Evolutionary conservation across 2,113 vertebrate species (phyloP).

Genomic region (Collichthys lucidus): DNA sequence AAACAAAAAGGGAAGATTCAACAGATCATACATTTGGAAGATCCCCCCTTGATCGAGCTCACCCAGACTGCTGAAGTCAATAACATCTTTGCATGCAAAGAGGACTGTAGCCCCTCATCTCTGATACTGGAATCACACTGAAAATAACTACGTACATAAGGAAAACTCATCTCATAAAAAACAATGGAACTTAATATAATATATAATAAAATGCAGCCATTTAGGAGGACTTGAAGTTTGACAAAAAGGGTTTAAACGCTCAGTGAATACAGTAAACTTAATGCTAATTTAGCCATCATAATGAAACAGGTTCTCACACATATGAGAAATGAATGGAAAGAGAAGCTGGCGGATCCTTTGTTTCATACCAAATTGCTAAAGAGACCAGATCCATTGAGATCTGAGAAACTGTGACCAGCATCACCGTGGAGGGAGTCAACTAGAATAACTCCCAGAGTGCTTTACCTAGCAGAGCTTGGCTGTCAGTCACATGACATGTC

Average conservation of each 20-base stretch:
- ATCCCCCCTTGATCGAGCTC: not conserved
- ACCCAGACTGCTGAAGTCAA: not conserved
- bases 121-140: not conserved
- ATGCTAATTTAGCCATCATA: not conserved
- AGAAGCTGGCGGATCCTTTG: not conserved
- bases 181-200: not conserved
- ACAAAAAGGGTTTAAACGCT: not conserved
- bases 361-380: not conserved
- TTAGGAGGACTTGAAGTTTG: not conserved
- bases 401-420: not conserved
- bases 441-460: not conserved
- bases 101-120: not conserved
- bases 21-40: not conserved
- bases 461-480: slow-evolving; percentile 8
- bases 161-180: not conserved
- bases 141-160: not conserved
- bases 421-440: slow-evolving; percentile 25
- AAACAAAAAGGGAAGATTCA: not conserved
- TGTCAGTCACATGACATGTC: slow-evolving; percentile 41
- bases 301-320: slow-evolving; percentile 1
- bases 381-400: not conserved
- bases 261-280: not conserved
- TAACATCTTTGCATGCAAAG: not conserved
- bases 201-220: not conserved
- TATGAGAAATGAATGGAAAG: not conserved